Evolutionary conservation across 2,797 vertebrate genomes (phyloP).

Genomic region (Anguilla obscura): DNA sequence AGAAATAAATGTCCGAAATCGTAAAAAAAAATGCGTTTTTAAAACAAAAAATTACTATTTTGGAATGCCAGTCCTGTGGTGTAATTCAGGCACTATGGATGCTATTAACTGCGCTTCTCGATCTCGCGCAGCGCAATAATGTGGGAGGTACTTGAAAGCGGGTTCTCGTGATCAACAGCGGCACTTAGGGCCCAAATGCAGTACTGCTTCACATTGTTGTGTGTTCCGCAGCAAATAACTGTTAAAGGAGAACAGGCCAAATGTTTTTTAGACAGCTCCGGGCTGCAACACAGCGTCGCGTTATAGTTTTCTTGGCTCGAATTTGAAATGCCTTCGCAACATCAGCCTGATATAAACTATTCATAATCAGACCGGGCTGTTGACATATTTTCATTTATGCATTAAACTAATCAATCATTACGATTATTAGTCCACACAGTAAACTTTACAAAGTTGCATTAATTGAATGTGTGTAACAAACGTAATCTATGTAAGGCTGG

Average conservation of each 20-base stretch:
- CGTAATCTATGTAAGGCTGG: neutral
- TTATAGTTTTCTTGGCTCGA: neutral
- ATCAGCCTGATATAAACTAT: neutral
- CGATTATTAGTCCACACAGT: neutral
- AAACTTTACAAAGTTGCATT: neutral
- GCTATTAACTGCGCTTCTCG: neutral
- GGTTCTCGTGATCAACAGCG: constrained; percentile 65
- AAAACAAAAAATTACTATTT: no score
- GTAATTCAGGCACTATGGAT: neutral
- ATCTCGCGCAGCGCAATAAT: neutral
- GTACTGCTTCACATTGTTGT: constrained; percentile 38
- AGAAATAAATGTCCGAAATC: neutral
- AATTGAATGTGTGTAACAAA: neutral
- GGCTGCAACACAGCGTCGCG: neutral
- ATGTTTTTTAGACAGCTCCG: neutral
- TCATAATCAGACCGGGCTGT: neutral
- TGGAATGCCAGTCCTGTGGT: neutral
- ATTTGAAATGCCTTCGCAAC: neutral
- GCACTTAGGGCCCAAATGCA: constrained; percentile 57
- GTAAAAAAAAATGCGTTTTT: neutral
- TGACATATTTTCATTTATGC: neutral
- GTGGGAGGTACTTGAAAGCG: constrained; percentile 33
- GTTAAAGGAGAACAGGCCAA: neutral
- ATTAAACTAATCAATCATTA: neutral
- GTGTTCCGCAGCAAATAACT: neutral